Conservation (phyloP, 2,113 vertebrate species). For the Piprites chloris region DNA sequence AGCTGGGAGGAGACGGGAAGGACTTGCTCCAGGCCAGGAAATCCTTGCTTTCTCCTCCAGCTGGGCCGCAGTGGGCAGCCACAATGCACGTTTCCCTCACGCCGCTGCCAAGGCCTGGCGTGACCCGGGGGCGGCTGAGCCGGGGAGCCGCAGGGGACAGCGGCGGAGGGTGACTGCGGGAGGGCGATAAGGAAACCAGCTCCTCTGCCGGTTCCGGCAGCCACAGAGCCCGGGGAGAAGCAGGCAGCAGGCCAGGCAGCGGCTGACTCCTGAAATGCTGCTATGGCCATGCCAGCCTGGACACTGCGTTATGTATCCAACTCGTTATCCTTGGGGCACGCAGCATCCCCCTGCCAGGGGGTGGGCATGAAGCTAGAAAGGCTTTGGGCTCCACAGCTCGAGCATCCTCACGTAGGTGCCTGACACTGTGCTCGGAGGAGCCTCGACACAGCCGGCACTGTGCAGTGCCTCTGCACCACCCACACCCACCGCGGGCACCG, state of each 20-base stretch:
- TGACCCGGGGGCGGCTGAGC: background rate
- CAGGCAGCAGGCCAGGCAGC: background rate
- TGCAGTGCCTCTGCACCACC: accelerated
- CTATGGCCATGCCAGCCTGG: background rate
- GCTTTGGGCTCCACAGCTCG: background rate
- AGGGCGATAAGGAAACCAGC: background rate
- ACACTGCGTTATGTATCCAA: accelerated
- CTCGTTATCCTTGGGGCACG: background rate
- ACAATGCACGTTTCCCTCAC: slow-evolving; percentile 47
- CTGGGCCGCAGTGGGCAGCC: slow-evolving; percentile 42
- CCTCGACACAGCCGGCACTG: accelerated
- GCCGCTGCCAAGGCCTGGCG: background rate
- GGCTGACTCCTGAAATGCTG: accelerated
- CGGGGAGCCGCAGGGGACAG: background rate
- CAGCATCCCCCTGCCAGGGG: background rate
- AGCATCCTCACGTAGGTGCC: background rate
- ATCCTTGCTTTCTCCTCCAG: slow-evolving; percentile 63
- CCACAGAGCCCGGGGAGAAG: background rate
- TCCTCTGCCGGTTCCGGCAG: background rate
- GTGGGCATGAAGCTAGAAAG: background rate
- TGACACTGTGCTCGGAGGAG: background rate
- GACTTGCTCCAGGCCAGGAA: slow-evolving; percentile 55
- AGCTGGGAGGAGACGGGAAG: slow-evolving; percentile 51
- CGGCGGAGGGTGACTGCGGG: background rate
- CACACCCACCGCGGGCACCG: accelerated